Conservation (phyloP, 2,888 invertebrate genomes). For the Thecophora atra region DNA sequence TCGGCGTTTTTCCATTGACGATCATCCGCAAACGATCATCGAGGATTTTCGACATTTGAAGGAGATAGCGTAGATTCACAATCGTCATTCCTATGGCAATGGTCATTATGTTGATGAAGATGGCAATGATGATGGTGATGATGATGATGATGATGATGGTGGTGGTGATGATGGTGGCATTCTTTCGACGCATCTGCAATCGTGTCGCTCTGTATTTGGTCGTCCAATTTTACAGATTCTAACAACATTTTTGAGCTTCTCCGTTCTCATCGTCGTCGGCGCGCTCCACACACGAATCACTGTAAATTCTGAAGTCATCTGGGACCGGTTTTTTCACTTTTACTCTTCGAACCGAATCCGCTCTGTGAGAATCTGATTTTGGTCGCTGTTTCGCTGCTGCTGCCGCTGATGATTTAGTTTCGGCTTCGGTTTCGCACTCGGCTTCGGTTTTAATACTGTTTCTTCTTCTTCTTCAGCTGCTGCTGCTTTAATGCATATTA, state of each 20-base stretch:
- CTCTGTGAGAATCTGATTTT: conserved; percentile 31
- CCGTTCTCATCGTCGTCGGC: background rate
- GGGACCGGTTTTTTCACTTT: conserved; percentile 41
- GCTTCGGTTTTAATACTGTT: background rate
- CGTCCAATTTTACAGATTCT: conserved; percentile 31
- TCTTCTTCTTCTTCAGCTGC: conserved; percentile 17
- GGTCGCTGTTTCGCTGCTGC: background rate
- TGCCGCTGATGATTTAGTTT: conserved; percentile 23
- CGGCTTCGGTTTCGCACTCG: background rate
- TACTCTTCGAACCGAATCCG: conserved; percentile 33
- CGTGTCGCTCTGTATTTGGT: conserved; percentile 30
- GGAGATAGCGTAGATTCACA: too few species aligned
- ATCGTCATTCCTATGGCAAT: too few species aligned
- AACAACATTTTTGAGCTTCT: background rate
- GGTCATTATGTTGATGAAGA: background rate
- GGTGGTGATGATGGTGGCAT: background rate
- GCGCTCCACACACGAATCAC: conserved; percentile 20
- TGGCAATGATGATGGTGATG: background rate
- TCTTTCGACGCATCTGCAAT: conserved; percentile 17
- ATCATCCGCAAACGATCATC: too few species aligned
- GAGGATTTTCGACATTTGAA: too few species aligned
- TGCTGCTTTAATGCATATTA: conserved; percentile 23
- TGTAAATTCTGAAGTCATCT: conserved; percentile 34
- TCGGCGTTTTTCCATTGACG: too few species aligned
- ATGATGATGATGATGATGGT: background rate